A percentile compares a stretch with the other conserved stretches of the same genome.
Evolutionary conservation across 2,113 vertebrate genomes (phyloP).

Genomic region (Acanthochromis polyacanthus): DNA sequence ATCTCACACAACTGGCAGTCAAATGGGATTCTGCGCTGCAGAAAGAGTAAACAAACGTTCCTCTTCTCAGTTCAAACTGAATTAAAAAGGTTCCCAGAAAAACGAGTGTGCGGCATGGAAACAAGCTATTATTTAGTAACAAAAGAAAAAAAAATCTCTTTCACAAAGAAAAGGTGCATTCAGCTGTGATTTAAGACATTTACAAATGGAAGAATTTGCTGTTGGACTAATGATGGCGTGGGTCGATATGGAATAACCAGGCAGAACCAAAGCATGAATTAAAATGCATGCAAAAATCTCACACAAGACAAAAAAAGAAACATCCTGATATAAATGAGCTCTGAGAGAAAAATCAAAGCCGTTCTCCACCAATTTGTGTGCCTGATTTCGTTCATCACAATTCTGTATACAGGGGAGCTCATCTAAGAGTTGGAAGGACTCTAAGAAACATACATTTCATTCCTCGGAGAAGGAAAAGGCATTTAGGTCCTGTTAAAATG

Average conservation of each 20-base stretch:
- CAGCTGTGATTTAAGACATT: constrained; percentile 67
- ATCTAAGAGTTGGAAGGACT: constrained; percentile 58
- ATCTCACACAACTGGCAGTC: constrained; percentile 62
- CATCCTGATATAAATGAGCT: constrained; percentile 56
- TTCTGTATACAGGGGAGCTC: constrained; percentile 49
- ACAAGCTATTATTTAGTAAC: constrained; percentile 45
- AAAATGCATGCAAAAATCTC: constrained; percentile 59
- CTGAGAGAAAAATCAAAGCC: constrained; percentile 54
- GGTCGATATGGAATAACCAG: constrained; percentile 44
- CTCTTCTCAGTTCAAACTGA: constrained; percentile 61
- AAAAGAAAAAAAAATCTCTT: constrained; percentile 60
- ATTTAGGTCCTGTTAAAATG: constrained; percentile 75
- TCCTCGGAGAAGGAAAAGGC: constrained; percentile 71
- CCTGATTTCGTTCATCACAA: constrained; percentile 47
- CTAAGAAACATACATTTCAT: constrained; percentile 62
- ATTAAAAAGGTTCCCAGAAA: constrained; percentile 41
- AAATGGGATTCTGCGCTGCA: constrained; percentile 75
- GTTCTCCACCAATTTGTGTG: constrained; percentile 45
- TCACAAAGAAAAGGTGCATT: constrained; percentile 77
- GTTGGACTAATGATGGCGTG: constrained; percentile 16
- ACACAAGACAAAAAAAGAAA: constrained; percentile 44
- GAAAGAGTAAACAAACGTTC: constrained; percentile 71
- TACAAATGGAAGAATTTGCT: constrained; percentile 46
- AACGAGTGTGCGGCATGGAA: constrained; percentile 50
- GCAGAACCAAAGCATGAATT: constrained; percentile 49